A percentile compares a stretch with the other conserved stretches of the same genome.
These are phyloP conservation scores for Alces alces DNA, from an alignment of 2,113 vertebrate species.

Conservation along the genomic window DNA sequence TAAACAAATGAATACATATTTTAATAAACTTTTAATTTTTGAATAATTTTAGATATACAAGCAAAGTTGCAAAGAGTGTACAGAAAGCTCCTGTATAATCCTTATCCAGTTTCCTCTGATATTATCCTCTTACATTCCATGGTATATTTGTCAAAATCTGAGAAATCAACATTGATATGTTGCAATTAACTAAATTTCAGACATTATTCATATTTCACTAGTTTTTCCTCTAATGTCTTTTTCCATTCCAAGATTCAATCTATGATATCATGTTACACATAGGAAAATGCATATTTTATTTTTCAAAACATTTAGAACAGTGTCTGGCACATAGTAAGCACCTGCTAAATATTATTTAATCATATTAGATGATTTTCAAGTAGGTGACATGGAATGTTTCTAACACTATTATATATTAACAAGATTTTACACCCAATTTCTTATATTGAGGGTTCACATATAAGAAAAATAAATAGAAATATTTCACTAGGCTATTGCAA, in stretches of 20 bases:
- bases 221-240: conserved; percentile 17
- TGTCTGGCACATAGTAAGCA: background rate
- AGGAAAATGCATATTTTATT: background rate
- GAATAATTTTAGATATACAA: background rate
- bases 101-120: background rate
- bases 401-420: background rate
- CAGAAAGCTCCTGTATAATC: background rate
- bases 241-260: background rate
- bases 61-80: background rate
- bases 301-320: conserved; percentile 4
- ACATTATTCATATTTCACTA: background rate
- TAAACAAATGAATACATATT: background rate
- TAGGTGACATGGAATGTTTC: background rate
- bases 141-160: background rate
- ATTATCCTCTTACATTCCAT: background rate
- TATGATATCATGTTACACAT: background rate
- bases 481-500: background rate
- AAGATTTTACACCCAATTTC: background rate
- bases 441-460: background rate
- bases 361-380: background rate
- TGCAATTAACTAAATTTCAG: background rate
- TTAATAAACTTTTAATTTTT: background rate
- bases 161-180: background rate
- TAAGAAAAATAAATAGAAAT: conserved; percentile 1
- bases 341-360: background rate